These are phyloP conservation scores for Synanthedon myopaeformis DNA, from an alignment of 2,888 invertebrate species.

Conservation along the genomic window DNA sequence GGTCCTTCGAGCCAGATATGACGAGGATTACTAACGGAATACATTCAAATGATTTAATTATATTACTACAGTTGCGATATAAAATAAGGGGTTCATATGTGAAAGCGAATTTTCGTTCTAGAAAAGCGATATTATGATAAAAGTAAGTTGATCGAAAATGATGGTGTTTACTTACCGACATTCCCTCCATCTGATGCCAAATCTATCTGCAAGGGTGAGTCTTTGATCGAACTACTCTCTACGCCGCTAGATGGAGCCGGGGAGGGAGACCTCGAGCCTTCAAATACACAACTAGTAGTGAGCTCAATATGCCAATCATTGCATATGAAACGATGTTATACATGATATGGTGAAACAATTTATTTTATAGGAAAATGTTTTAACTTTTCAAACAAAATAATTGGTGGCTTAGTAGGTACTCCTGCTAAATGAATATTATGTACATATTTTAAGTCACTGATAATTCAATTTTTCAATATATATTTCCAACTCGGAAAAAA, in stretches of 20 bases:
- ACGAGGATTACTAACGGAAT: too few relatives aligned
- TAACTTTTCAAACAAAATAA: neutral
- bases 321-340: neutral
- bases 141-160: too few relatives aligned
- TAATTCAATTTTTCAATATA: too few relatives aligned
- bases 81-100: too few relatives aligned
- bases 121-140: too few relatives aligned
- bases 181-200: slow-evolving; percentile 74
- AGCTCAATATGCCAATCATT: neutral
- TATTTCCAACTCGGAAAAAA: too few relatives aligned
- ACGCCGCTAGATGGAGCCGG: slow-evolving; percentile 91
- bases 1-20: too few relatives aligned
- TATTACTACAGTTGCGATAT: too few relatives aligned
- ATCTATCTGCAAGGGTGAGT: slow-evolving; percentile 85
- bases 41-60: too few relatives aligned
- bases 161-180: slow-evolving; percentile 39
- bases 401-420: neutral
- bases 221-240: slow-evolving; percentile 84
- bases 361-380: neutral
- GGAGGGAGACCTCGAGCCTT: slow-evolving; percentile 83
- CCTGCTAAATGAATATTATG: too few relatives aligned
- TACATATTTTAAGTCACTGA: too few relatives aligned
- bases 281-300: slow-evolving; percentile 8
- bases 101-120: too few relatives aligned
- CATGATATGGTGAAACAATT: neutral